A percentile compares a stretch with the other conserved stretches of the same genome.
These are phyloP conservation scores for Eudasyphora cyanicolor DNA, from an alignment of 2,888 invertebrate species.

Conservation along the genomic window DNA sequence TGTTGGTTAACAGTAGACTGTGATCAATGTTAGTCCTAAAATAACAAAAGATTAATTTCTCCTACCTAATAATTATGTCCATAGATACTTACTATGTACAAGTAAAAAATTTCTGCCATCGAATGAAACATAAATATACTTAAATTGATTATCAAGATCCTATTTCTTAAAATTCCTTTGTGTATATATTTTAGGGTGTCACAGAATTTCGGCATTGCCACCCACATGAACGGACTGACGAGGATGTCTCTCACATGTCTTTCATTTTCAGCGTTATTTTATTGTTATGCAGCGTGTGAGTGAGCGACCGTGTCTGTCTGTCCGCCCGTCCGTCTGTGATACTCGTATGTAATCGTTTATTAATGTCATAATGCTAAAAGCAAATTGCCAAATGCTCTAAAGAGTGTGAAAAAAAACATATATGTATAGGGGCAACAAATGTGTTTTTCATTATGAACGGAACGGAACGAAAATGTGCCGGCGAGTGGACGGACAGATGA, in stretches of 20 bases:
- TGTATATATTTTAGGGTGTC: neutral
- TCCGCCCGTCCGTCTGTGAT: conserved; percentile 38
- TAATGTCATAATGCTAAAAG: conserved; percentile 63
- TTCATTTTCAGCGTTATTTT: neutral
- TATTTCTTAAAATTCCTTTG: too few species aligned
- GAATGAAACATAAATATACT: too few species aligned
- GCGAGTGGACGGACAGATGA: neutral
- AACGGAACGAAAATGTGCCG: neutral
- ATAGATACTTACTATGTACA: too few species aligned
- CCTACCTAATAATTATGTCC: too few species aligned
- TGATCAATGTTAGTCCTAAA: too few species aligned
- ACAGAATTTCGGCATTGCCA: neutral
- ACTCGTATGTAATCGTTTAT: conserved; percentile 63
- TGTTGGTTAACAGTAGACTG: too few species aligned
- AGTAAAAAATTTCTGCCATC: too few species aligned
- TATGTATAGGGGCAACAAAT: conserved; percentile 51
- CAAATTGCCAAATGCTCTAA: conserved; percentile 45
- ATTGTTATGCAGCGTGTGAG: neutral
- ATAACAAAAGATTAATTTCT: too few species aligned
- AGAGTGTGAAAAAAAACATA: conserved; percentile 63
- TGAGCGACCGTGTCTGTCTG: neutral
- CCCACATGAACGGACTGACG: neutral
- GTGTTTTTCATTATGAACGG: conserved; percentile 6
- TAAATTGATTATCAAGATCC: too few species aligned
- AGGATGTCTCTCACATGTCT: neutral